Evolutionary conservation across 2,113 vertebrate species (phyloP).

Genomic region (Protomyctophum bolini): DNA sequence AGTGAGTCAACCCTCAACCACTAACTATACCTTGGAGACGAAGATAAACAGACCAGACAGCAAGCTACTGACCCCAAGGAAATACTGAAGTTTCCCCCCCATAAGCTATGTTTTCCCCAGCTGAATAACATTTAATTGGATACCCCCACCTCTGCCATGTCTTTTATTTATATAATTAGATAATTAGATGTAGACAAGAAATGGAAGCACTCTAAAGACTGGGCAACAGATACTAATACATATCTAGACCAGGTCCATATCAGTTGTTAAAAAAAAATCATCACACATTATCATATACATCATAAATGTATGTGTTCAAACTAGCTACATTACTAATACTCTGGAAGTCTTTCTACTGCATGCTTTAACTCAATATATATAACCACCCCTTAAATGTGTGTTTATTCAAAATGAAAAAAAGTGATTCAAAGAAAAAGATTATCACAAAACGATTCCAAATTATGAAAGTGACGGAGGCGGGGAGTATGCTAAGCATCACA

Average conservation of each 20-base stretch:
- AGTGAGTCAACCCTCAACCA: constrained; percentile 39
- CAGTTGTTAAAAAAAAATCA: too few relatives aligned
- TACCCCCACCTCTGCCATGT: constrained; percentile 31
- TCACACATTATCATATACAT: not conserved
- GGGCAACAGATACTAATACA: too few relatives aligned
- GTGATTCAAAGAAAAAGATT: constrained; percentile 3
- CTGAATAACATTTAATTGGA: constrained; percentile 71
- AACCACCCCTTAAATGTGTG: constrained; percentile 4
- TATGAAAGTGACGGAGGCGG: constrained; percentile 10
- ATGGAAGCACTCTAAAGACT: not conserved
- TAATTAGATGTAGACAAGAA: not conserved
- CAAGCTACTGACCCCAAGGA: constrained; percentile 68
- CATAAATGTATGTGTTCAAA: not conserved
- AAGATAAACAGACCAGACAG: constrained; percentile 48
- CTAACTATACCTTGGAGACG: constrained; percentile 71
- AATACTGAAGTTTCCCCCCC: constrained; percentile 43
- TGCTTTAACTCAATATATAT: too few relatives aligned
- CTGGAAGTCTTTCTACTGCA: too few relatives aligned
- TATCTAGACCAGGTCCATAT: too few relatives aligned
- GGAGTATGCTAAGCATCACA: constrained; percentile 17
- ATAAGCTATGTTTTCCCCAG: constrained; percentile 54
- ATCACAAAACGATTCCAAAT: not conserved
- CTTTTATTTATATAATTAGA: constrained; percentile 25
- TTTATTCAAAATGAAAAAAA: not conserved
- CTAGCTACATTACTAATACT: too few relatives aligned